Conservation (phyloP, 1,140 invertebrate species). For the Tyrophagus putrescentiae region DNA sequence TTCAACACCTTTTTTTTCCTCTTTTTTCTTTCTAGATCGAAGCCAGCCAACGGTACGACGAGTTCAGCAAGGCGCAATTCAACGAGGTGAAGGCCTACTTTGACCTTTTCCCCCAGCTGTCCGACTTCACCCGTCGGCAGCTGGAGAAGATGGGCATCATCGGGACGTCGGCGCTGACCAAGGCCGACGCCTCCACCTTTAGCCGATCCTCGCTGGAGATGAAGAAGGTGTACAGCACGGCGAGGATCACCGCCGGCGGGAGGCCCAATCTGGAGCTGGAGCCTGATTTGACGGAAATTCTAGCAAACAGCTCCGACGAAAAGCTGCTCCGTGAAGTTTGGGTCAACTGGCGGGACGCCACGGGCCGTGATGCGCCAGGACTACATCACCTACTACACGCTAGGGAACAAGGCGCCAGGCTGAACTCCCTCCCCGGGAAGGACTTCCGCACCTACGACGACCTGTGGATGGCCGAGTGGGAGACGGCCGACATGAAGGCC, state of each 20-base stretch:
- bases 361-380: slow-evolving; percentile 55
- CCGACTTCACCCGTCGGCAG: background rate
- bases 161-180: too few species aligned
- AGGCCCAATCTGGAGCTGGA: slow-evolving; percentile 58
- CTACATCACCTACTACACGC: slow-evolving; percentile 57
- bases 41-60: background rate
- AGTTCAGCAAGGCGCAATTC: background rate
- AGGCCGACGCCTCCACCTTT: too few species aligned
- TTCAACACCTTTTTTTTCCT: too few species aligned
- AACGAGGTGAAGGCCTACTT: background rate
- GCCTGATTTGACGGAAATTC: slow-evolving; percentile 50
- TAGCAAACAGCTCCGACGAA: slow-evolving; percentile 52
- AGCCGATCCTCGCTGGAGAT: too few species aligned
- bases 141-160: background rate
- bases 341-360: slow-evolving; percentile 49
- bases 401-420: slow-evolving; percentile 61
- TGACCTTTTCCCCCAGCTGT: background rate
- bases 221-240: slow-evolving; percentile 59
- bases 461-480: slow-evolving; percentile 21
- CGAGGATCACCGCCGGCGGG: slow-evolving; percentile 54
- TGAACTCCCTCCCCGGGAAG: background rate
- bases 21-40: background rate
- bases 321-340: slow-evolving; percentile 57
- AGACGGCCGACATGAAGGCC: slow-evolving; percentile 30
- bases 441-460: background rate